Base-by-base conservation (phyloP, 2,888 invertebrate species). In the Papilio protenor region DNA sequence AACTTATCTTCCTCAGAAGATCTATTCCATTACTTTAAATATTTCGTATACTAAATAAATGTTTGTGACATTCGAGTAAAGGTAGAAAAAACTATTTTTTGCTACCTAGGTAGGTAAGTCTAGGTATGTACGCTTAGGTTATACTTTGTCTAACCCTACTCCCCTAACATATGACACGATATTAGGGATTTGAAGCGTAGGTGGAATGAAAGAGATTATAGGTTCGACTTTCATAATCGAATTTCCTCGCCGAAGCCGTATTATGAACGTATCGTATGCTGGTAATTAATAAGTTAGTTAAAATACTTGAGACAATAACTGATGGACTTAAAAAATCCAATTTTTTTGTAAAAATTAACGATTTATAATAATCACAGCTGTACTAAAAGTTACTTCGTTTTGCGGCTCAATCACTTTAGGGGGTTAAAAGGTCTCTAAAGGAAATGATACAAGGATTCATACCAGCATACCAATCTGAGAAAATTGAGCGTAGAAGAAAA, bases 181-280 rank as follows among this genome's bases (percentile, higher is more conserved):
- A n/a, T 57, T 64, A 55, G 33, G 45, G 64, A 72, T 75, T 72
- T 71, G 18, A 72, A 64, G 61, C 64, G 64, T 49, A 52, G 76
- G 40, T 76, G 61, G 64, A 72, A 40, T 64, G 23, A 47, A 33
- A 64, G 76, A 76, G 76, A 76, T 76, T 76, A 76, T 72, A 55
- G 64, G 23, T 76, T 64, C 76, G 61, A 72, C 23, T 61, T 61
- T 72, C 40, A 64, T 76, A 71, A 76, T 59, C 61, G 72, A 76
- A 76, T 72, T 72, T 71, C 72, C 61, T 49, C 59, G 33, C n/a
- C 3, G 76, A 76, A 72, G 76, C 76, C 76, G n/a, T 72, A 61
- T 40, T 72, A 52, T 40, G 49, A 11, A 52, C 52, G 11, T 5
- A 55, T 14, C 70, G 16, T 70, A 47, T 70, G 71, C 16, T 66